Percentiles rank a stretch among this genome's conserved stretches.
phyloP scores from a whole-genome alignment of 2,113 vertebrate genomes.

The Triplophysa siluroides region DNA sequence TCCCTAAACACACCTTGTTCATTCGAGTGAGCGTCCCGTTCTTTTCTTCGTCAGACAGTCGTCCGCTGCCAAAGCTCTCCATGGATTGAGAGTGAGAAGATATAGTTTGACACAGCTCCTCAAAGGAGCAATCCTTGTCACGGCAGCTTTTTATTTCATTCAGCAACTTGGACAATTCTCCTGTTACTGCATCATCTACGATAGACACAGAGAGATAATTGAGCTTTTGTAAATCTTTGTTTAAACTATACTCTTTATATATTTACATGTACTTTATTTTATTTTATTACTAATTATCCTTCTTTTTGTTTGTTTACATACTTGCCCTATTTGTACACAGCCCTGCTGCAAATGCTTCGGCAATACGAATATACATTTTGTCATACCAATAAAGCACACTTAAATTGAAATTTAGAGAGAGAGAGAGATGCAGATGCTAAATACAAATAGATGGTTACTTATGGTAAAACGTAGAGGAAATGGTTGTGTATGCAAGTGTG shows the following conservation, averaged over 20 bases:
- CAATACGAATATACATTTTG: no score
- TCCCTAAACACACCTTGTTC: conserved; percentile 63
- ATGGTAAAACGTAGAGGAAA: neutral
- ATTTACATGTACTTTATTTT: no score
- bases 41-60: conserved; percentile 87
- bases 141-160: conserved; percentile 95
- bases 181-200: conserved; percentile 90
- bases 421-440: neutral
- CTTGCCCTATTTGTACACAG: no score
- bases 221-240: no score
- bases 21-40: conserved; percentile 82
- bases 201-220: conserved; percentile 55
- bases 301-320: no score
- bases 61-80: conserved; percentile 86
- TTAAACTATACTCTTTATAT: no score
- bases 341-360: conserved; percentile 47
- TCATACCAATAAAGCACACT: no score
- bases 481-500: neutral
- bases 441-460: neutral
- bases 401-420: conserved; percentile 2
- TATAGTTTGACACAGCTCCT: conserved; percentile 93
- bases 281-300: no score
- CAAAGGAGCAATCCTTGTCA: conserved; percentile 95
- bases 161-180: conserved; percentile 92
- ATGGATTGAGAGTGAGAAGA: conserved; percentile 94